A percentile compares a stretch with the other conserved stretches of the same genome.
phyloP scores from a whole-genome alignment of 1,140 invertebrate genomes.

The Schlechtendalia chinensis region DNA sequence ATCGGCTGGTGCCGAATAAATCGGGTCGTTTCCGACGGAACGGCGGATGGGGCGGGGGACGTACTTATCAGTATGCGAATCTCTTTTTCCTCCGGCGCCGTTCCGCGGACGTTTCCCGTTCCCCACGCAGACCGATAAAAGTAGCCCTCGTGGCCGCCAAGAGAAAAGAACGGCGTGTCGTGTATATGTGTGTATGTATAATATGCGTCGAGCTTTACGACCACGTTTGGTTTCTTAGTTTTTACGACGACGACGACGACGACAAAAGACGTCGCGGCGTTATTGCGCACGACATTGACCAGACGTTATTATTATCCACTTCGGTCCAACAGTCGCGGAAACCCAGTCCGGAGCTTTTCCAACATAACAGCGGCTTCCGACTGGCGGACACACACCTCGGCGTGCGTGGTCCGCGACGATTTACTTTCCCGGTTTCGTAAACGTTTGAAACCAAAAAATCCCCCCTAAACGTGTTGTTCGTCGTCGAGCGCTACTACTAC shows the following conservation, averaged over 20 bases:
- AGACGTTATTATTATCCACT: too few species aligned
- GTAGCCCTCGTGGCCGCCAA: background rate
- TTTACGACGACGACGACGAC: constrained; percentile 23
- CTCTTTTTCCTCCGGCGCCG: constrained; percentile 41
- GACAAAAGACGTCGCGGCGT: background rate
- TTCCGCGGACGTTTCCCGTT: constrained; percentile 3
- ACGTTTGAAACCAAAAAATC: too few species aligned
- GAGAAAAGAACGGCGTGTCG: background rate
- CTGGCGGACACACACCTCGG: too few species aligned
- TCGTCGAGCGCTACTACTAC: too few species aligned
- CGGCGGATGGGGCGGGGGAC: background rate
- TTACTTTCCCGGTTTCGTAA: too few species aligned
- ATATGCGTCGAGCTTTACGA: constrained; percentile 12
- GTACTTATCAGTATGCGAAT: constrained; percentile 48
- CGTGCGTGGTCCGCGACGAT: too few species aligned
- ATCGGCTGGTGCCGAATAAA: constrained; percentile 27
- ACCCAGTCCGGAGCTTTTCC: too few species aligned
- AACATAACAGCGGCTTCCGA: too few species aligned
- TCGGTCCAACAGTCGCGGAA: too few species aligned
- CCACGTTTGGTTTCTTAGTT: background rate
- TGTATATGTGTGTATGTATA: background rate
- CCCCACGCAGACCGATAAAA: constrained; percentile 31
- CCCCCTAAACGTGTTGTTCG: too few species aligned
- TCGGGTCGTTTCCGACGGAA: constrained; percentile 11
- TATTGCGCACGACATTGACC: background rate